Evolutionary conservation across 2,888 invertebrate genomes (phyloP).

Genomic region (Agonopterix subpropinquella): DNA sequence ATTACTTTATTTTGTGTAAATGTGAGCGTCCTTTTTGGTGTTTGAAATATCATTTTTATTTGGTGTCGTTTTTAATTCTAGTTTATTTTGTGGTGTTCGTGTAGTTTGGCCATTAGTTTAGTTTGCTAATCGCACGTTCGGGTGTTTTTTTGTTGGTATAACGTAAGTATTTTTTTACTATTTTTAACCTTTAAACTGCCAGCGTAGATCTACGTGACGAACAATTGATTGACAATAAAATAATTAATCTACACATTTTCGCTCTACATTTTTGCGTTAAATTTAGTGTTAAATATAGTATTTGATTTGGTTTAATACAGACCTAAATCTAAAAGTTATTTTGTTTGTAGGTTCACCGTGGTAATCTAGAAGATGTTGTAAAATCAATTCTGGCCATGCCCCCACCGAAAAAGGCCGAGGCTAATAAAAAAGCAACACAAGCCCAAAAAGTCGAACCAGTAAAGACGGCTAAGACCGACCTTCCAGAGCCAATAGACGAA

Average conservation of each 20-base stretch:
- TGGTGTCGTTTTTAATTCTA: no score
- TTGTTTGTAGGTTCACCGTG: constrained; percentile 75
- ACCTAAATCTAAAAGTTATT: no score
- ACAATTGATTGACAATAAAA: no score
- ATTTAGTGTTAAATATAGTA: no score
- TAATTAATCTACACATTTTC: no score
- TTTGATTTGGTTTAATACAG: no score
- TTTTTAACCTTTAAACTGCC: no score
- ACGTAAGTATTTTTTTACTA: constrained; percentile 18
- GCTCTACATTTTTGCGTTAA: no score
- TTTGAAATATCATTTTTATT: no score
- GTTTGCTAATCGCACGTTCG: constrained; percentile 9
- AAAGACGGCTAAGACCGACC: constrained; percentile 33
- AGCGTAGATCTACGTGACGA: no score
- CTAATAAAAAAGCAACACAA: constrained; percentile 39
- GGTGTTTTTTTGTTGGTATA: constrained; percentile 13
- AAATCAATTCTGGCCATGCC: constrained; percentile 64
- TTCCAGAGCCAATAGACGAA: constrained; percentile 54
- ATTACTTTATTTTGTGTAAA: no score
- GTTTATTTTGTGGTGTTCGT: background rate
- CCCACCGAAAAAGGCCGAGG: constrained; percentile 48
- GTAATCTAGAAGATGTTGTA: constrained; percentile 66
- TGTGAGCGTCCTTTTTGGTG: no score
- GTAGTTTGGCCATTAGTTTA: constrained; percentile 3
- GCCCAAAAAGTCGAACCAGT: constrained; percentile 36